A percentile compares a stretch with the other conserved stretches of the same genome.
Evolutionary conservation across 2,888 invertebrate genomes (phyloP).

Genomic region (Ptychoptera contaminata): DNA sequence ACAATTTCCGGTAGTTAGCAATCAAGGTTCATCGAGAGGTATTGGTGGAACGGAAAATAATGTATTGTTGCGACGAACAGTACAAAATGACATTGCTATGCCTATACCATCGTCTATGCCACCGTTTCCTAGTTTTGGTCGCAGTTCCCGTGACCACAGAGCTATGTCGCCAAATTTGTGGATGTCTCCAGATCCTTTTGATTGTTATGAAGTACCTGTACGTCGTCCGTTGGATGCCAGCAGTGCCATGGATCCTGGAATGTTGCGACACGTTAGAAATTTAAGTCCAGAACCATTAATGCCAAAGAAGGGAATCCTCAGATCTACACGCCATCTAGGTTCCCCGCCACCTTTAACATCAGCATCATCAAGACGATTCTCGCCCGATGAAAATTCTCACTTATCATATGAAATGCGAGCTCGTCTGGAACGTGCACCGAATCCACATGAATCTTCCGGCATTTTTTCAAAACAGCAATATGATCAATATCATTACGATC

Average conservation of each 20-base stretch:
- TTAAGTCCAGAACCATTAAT: conserved; percentile 8
- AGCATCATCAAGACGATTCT: conserved; percentile 17
- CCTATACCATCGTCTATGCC: conserved; percentile 15
- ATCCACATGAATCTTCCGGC: conserved; percentile 27
- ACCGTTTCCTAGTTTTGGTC: conserved; percentile 9
- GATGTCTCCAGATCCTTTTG: conserved; percentile 23
- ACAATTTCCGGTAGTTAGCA: not conserved
- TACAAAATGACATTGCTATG: conserved; percentile 20
- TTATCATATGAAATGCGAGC: conserved; percentile 27
- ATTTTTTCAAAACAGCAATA: conserved; percentile 23
- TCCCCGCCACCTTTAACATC: conserved; percentile 11
- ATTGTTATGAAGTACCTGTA: conserved; percentile 23
- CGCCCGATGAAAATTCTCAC: conserved; percentile 20
- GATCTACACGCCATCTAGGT: conserved; percentile 2
- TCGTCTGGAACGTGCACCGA: conserved; percentile 24
- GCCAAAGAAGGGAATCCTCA: conserved; percentile 15
- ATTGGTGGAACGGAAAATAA: not conserved
- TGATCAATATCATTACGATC: not conserved
- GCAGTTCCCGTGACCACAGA: conserved; percentile 2
- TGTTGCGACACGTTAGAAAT: no score
- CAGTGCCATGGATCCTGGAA: no score
- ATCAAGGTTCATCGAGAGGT: not conserved
- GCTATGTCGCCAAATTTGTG: conserved; percentile 6
- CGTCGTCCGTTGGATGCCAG: conserved; percentile 6
- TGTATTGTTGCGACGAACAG: conserved; percentile 19